Base-by-base conservation (phyloP, 2,888 invertebrate genomes). In the Tubulanus polymorphus region DNA sequence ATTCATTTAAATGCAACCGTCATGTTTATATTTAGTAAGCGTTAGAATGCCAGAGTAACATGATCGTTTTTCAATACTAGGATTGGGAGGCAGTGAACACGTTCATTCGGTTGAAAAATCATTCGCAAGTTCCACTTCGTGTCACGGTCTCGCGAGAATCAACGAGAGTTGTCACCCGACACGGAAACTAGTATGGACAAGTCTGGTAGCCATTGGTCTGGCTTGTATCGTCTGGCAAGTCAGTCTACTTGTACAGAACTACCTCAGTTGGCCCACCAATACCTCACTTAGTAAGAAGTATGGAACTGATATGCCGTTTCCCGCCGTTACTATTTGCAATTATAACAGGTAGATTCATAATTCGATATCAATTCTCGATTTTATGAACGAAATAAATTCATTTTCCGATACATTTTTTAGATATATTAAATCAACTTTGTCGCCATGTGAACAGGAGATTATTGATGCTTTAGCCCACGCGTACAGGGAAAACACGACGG, bases 131-230 rank as follows among this genome's bases (percentile, higher is more conserved):
- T 20, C 41, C 6, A 41, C 41, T 3, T 20, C 41, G 23, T 41
- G 41, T 41, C 41, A 41, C 15, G 41, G 41, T 15, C 41, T 41
- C 41, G 41, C 41, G 41, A 41, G 41, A 41, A 41, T 41, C 15
- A 23, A 18, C 5, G 41, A 41, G 41, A 41, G 41, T 15, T 18
- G 23, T 8, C 41, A 15, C 6, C 18, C 18, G 15, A 18, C 41
- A 5, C 41, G 41, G 5, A 18, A 23, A 5, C 15, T 41, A 3
- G 18, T 41, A 8, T 41, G 41, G 41, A 23, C 23, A 3, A 8
- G 18, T 5, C 20, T 41, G 41, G 41, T 41, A 5, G 23, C 41
- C 41, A 41, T 41, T 18, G 41, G 20, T 8, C 23, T 41, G 20
- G 23, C 20, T 23, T 3, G 18, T 18, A 23, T 23, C 6, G 41